Evolutionary conservation across 2,797 vertebrate species (phyloP).

Genomic region (Moxostoma hubbsi): DNA sequence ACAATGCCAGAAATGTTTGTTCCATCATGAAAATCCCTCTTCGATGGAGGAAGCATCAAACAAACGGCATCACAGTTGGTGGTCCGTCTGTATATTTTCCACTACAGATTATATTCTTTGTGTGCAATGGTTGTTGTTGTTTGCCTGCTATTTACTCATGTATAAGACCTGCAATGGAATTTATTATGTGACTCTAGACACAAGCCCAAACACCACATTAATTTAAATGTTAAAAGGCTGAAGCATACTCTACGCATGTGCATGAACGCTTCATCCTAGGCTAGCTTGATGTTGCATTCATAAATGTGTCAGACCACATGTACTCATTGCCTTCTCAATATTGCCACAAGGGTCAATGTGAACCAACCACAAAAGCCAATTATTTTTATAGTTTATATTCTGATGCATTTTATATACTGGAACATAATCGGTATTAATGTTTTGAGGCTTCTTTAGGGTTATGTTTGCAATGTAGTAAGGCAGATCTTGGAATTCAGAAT

Average conservation of each 20-base stretch:
- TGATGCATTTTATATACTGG: no score
- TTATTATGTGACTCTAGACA: not conserved
- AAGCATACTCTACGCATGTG: no score
- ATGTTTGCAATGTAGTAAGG: not conserved
- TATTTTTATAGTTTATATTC: no score
- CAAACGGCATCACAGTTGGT: conserved; percentile 18
- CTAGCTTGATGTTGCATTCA: no score
- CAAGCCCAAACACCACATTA: not conserved
- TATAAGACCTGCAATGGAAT: not conserved
- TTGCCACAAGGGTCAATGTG: no score
- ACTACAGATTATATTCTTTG: conserved; percentile 19
- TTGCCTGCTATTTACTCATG: not conserved
- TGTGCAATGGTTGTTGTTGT: not conserved
- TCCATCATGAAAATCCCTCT: conserved; percentile 25
- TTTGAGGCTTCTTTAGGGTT: not conserved
- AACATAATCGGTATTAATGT: no score
- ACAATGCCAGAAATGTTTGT: conserved; percentile 35
- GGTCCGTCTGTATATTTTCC: conserved; percentile 26
- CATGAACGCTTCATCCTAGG: no score
- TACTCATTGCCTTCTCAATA: no score
- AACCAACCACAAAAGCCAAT: no score
- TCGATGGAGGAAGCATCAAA: conserved; percentile 8
- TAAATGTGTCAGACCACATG: no score
- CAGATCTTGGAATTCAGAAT: not conserved
- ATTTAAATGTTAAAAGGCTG: not conserved